phyloP scores from a whole-genome alignment of 2,797 vertebrate genomes.

The Nannoperca obscura region DNA sequence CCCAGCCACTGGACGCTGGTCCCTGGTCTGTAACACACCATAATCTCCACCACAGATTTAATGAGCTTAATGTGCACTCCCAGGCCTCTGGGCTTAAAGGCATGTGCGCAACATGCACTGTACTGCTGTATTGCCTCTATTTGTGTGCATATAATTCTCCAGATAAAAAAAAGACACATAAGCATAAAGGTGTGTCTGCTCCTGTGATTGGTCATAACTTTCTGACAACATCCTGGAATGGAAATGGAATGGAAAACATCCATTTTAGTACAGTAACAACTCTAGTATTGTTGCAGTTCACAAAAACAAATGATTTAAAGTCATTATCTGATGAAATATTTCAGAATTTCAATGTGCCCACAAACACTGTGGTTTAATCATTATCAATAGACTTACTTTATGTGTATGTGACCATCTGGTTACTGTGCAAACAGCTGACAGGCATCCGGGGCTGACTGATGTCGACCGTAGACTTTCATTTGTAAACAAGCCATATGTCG shows the following conservation, averaged over 20 bases:
- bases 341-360: constrained; percentile 10
- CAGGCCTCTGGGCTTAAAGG: constrained; percentile 75
- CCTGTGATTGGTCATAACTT: constrained; percentile 12
- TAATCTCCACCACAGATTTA: constrained; percentile 81
- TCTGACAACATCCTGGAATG: constrained; percentile 36
- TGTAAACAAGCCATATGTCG: constrained; percentile 73
- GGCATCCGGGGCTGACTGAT: constrained; percentile 46
- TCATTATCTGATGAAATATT: constrained; percentile 32
- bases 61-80: constrained; percentile 84
- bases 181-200: constrained; percentile 27
- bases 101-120: constrained; percentile 59
- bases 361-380: constrained; percentile 54
- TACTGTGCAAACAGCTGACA: constrained; percentile 66
- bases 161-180: constrained; percentile 17
- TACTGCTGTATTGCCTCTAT: constrained; percentile 38
- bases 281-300: constrained; percentile 6
- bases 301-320: constrained; percentile 10
- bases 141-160: constrained; percentile 24
- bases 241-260: too few species aligned
- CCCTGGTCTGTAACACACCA: constrained; percentile 68
- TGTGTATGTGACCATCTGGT: constrained; percentile 66
- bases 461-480: constrained; percentile 59
- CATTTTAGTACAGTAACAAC: constrained; percentile 10
- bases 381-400: constrained; percentile 63
- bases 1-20: constrained; percentile 62